phyloP scores from a whole-genome alignment of 1,140 invertebrate genomes.

The Sinonovacula constricta region DNA sequence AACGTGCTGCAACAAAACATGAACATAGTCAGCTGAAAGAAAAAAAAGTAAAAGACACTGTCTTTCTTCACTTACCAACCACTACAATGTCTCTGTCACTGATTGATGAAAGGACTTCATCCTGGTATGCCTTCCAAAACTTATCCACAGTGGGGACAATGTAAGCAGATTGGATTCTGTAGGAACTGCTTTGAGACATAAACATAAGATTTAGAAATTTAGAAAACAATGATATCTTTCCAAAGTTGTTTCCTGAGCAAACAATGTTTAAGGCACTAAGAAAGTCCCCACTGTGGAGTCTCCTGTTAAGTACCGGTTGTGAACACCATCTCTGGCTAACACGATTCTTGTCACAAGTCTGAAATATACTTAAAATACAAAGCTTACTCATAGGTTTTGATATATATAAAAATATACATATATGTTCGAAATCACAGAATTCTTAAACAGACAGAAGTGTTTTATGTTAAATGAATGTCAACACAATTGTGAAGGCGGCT shows the following conservation, averaged over 20 bases:
- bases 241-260: constrained; percentile 4
- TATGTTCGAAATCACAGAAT: too few species aligned
- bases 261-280: too few species aligned
- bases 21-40: background rate
- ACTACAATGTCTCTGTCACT: background rate
- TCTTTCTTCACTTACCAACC: background rate
- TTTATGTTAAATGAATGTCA: too few species aligned
- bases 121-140: background rate
- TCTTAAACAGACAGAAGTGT: too few species aligned
- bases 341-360: too few species aligned
- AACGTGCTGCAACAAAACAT: constrained; percentile 1
- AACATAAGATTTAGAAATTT: background rate
- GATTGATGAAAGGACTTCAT: background rate
- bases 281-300: constrained; percentile 12
- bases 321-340: background rate
- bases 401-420: too few species aligned
- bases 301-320: too few species aligned
- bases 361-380: too few species aligned
- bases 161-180: background rate
- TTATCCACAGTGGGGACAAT: background rate
- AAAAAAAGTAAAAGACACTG: background rate
- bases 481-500: too few species aligned
- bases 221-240: background rate
- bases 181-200: background rate
- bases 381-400: too few species aligned